Conservation (phyloP, 2,888 invertebrate species). For the Euplexia lucipara region DNA sequence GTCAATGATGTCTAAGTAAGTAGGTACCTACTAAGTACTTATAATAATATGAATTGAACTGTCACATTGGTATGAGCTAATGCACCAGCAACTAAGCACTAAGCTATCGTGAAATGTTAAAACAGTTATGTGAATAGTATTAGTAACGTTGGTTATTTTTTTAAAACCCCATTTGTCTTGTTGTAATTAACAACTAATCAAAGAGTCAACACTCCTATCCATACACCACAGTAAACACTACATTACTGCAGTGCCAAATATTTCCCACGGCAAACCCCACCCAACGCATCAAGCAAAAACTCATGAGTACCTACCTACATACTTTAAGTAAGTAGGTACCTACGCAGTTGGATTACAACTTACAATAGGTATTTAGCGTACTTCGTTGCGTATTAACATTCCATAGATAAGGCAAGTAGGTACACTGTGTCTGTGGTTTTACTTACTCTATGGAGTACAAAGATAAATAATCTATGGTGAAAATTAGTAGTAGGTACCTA, state of each 20-base stretch:
- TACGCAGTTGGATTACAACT: slow-evolving; percentile 50
- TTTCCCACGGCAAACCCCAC: slow-evolving; percentile 28
- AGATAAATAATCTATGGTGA: slow-evolving; percentile 17
- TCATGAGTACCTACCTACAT: background rate
- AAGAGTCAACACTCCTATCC: background rate
- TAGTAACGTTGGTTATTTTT: background rate
- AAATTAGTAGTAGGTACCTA: background rate
- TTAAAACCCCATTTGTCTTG: too few species aligned
- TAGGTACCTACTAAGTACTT: too few species aligned
- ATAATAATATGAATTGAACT: too few species aligned
- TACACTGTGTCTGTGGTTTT: slow-evolving; percentile 46
- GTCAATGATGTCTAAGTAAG: too few species aligned
- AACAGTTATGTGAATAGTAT: too few species aligned
- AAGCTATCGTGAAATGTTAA: too few species aligned
- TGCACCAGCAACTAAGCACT: too few species aligned
- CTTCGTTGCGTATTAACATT: slow-evolving; percentile 67
- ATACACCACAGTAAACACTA: slow-evolving; percentile 6
- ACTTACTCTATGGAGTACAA: slow-evolving; percentile 48
- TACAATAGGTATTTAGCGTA: slow-evolving; percentile 58
- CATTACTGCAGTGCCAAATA: too few species aligned
- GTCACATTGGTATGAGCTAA: too few species aligned
- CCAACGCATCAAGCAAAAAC: background rate
- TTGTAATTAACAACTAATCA: background rate
- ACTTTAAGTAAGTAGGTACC: slow-evolving; percentile 29
- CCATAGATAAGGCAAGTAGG: slow-evolving; percentile 69